Base-by-base conservation (phyloP, 2,797 vertebrate genomes). In the Brachymystax lenok region DNA sequence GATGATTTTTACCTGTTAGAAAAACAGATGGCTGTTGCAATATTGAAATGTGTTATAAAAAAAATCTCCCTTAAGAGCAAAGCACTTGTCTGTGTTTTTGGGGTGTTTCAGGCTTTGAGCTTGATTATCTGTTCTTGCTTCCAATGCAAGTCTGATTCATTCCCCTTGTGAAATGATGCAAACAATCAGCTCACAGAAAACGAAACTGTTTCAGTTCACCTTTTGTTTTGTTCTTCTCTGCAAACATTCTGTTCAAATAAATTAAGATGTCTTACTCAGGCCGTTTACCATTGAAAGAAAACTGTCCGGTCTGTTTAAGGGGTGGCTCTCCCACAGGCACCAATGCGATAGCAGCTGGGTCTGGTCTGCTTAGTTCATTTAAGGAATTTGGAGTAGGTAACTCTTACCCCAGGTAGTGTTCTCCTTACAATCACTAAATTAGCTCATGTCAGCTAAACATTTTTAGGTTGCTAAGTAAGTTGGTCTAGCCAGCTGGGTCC, bases 31-130 rank as follows among this genome's bases (percentile, higher is more conserved):
- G 90, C 92, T 94, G 93, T 94, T 92, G 89, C 88, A 92, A 91
- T 92, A 94, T 90, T 88, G 85, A 94, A 94, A 91, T 73, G 90
- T 94, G 91, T 94, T 94, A 95, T 93, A 95, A 95, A 94, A 94
- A 94, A 91, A 93, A 91, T 78, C 83, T 89, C 81, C 85, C 90
- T 92, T 85, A 83, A 75, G 64, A 87, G 69, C 75, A 68, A 68
- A 69, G 74, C 2, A 5, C 19, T 64, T 71, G 33, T 56, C 14
- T 56, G 54, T 59, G 24, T 6, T 51, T n/a, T 46, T 80, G 12
- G 56, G 68, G 5, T 59, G 68, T 40, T 30, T 75, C 30, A 46
- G 3, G 40, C 1, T 73, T 71, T 40, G 24, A 69, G 24, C 2
- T 28, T 16, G 40, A 73, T 33, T 16, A 30, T 13, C 21, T 27